Percentiles rank a stretch among this genome's conserved stretches.
These are phyloP conservation scores for Turritopsis dohrnii DNA, from an alignment of 30 jellyfish, hydroid and myxozoan species.

Conservation along the genomic window DNA sequence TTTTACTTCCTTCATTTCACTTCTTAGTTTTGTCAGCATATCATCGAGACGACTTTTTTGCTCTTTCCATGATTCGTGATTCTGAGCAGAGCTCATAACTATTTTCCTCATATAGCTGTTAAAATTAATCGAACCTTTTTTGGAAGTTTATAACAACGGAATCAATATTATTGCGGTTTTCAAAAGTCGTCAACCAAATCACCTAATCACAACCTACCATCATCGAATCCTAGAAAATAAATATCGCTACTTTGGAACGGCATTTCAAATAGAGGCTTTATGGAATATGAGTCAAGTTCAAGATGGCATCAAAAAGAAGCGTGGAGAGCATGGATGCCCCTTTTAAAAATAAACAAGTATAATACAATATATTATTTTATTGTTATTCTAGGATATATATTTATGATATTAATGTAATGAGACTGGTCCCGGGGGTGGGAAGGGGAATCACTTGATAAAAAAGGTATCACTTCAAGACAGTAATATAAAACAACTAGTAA, in stretches of 20 bases:
- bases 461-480: no score
- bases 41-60: slow-evolving; percentile 66
- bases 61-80: slow-evolving; percentile 44
- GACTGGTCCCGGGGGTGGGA: no score
- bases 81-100: background rate
- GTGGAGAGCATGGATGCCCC: background rate
- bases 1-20: slow-evolving; percentile 69
- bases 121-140: background rate
- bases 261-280: background rate
- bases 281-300: background rate
- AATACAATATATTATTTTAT: no score
- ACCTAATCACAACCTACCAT: background rate
- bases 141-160: background rate
- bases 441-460: no score
- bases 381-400: no score
- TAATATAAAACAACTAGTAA: no score
- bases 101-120: background rate
- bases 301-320: background rate
- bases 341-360: background rate
- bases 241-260: background rate
- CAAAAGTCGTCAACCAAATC: background rate
- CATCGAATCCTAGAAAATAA: background rate
- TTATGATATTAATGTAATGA: no score
- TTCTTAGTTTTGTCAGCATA: slow-evolving; percentile 49
- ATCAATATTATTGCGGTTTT: background rate